Evolutionary conservation across 2,888 invertebrate genomes (phyloP).

Genomic region (Tenthredo mesomela): DNA sequence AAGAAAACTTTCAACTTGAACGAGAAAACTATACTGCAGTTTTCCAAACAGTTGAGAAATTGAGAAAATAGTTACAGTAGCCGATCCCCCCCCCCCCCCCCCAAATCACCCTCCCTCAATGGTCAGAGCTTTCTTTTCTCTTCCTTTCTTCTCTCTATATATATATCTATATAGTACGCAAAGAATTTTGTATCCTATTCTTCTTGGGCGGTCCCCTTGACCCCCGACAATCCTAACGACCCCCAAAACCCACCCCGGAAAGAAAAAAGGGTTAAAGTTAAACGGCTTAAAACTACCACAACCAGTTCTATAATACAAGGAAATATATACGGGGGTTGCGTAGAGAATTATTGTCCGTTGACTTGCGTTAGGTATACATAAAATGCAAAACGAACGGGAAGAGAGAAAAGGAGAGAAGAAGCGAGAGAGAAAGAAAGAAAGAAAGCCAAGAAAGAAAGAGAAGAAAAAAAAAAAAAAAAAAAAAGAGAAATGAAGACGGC

Average conservation of each 20-base stretch:
- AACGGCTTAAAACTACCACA: neutral
- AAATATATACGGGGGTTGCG: neutral
- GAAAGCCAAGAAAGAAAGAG: neutral
- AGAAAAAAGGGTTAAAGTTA: constrained; percentile 31
- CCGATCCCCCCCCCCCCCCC: neutral
- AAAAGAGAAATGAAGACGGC: neutral
- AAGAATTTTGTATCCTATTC: neutral
- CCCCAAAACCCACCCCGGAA: neutral
- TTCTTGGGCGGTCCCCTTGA: neutral
- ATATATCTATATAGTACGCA: too few species aligned
- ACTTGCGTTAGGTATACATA: neutral
- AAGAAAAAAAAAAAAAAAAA: neutral
- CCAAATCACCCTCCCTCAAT: neutral
- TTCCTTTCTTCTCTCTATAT: neutral
- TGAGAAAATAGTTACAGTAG: neutral
- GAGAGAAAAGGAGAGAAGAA: too few species aligned
- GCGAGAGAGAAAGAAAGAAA: too few species aligned
- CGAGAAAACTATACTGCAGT: too few species aligned
- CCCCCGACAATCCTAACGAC: neutral
- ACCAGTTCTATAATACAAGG: neutral
- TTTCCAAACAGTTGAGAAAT: too few species aligned
- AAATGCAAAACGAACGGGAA: neutral
- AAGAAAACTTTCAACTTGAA: too few species aligned
- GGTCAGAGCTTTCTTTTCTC: constrained; percentile 1
- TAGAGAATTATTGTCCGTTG: neutral